Evolutionary conservation across 2,888 invertebrate genomes (phyloP).

Genomic region (Desoria tigrina): DNA sequence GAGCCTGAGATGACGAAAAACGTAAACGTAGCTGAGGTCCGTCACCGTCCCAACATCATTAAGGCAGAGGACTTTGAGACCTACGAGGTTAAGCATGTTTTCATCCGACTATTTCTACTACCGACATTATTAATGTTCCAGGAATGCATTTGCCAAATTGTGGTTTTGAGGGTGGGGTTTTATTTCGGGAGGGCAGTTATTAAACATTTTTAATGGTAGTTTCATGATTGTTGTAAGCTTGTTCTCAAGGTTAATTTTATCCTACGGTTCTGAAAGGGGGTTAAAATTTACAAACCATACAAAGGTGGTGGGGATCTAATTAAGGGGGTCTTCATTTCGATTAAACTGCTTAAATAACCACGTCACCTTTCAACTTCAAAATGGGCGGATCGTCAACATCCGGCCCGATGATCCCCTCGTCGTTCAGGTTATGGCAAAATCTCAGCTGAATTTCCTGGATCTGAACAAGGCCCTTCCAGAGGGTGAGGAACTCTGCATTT

Average conservation of each 20-base stretch:
- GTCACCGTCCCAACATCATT: neutral
- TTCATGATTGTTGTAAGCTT: no score
- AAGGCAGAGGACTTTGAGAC: neutral
- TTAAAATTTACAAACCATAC: no score
- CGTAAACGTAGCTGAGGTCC: constrained; percentile 1
- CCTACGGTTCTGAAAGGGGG: no score
- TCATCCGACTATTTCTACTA: neutral
- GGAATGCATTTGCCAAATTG: no score
- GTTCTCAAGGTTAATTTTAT: no score
- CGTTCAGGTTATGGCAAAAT: neutral
- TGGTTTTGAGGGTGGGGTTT: no score
- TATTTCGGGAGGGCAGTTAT: no score
- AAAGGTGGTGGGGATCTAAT: no score
- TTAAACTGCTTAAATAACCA: no score
- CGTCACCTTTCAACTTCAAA: neutral
- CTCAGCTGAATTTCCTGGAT: neutral
- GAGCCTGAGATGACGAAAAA: neutral
- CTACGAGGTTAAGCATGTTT: neutral
- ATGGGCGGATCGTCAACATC: neutral
- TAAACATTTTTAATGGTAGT: no score
- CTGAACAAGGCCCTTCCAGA: neutral
- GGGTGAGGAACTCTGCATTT: neutral
- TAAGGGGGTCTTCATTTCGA: no score
- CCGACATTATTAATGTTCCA: no score
- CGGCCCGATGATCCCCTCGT: neutral